Evolutionary conservation across 1,140 invertebrate genomes (phyloP).

Genomic region (Drosophila obscura): DNA sequence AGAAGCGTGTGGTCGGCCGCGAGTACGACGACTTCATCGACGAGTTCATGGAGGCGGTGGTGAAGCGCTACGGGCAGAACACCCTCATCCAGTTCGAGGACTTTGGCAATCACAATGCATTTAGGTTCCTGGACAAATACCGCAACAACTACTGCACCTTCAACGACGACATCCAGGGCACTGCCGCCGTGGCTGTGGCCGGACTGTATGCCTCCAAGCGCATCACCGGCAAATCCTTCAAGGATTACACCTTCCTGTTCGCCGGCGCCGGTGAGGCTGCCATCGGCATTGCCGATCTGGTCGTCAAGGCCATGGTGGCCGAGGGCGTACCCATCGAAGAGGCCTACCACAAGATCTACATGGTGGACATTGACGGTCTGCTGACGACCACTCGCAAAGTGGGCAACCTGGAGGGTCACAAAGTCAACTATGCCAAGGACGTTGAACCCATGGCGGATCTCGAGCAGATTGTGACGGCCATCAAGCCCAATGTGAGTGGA

Average conservation of each 20-base stretch:
- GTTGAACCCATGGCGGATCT: constrained; percentile 90
- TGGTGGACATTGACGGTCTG: constrained; percentile 94
- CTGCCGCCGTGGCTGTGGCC: constrained; percentile 95
- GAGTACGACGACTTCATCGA: constrained; percentile 98
- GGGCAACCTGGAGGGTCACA: constrained; percentile 90
- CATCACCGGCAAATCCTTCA: constrained; percentile 91
- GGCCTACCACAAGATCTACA: constrained; percentile 93
- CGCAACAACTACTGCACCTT: constrained; percentile 95
- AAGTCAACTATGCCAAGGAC: constrained; percentile 93
- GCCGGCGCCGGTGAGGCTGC: constrained; percentile 96
- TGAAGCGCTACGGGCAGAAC: constrained; percentile 95
- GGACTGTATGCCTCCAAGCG: constrained; percentile 93
- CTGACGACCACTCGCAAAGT: constrained; percentile 90
- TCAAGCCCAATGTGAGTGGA: constrained; percentile 88
- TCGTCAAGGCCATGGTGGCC: constrained; percentile 93
- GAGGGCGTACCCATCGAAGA: constrained; percentile 90
- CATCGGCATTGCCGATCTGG: constrained; percentile 93
- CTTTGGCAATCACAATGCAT: constrained; percentile 97
- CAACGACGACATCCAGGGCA: constrained; percentile 99
- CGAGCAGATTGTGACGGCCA: constrained; percentile 90
- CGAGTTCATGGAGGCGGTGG: constrained; percentile 98
- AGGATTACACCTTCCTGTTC: constrained; percentile 94
- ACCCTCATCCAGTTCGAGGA: constrained; percentile 98
- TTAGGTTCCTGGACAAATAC: constrained; percentile 95
- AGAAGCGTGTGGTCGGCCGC: constrained; percentile 92